These are phyloP conservation scores for Drosophila borborema DNA, from an alignment of 2,888 invertebrate genomes.

Conservation along the genomic window DNA sequence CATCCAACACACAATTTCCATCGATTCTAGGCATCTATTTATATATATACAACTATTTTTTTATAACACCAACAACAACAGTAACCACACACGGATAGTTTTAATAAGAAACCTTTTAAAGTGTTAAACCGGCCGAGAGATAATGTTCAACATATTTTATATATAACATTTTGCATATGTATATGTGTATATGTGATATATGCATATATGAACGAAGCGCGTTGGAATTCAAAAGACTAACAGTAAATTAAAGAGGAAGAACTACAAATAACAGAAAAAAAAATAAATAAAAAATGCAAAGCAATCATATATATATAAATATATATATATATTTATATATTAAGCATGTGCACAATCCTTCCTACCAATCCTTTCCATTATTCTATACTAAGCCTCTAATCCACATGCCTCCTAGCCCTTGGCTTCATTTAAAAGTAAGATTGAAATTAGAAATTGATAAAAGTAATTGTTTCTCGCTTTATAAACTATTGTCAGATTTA, in stretches of 20 bases:
- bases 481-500: neutral
- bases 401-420: slow-evolving; percentile 65
- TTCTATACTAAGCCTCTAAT: slow-evolving; percentile 35
- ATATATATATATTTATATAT: slow-evolving; percentile 6
- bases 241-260: slow-evolving; percentile 65
- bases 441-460: neutral
- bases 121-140: slow-evolving; percentile 53
- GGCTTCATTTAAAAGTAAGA: slow-evolving; percentile 48
- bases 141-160: slow-evolving; percentile 74
- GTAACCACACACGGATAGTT: slow-evolving; percentile 38
- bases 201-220: slow-evolving; percentile 55
- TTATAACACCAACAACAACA: slow-evolving; percentile 36
- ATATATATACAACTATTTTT: slow-evolving; percentile 55
- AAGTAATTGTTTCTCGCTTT: slow-evolving; percentile 5
- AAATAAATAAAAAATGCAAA: slow-evolving; percentile 8
- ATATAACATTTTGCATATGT: slow-evolving; percentile 66
- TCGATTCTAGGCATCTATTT: slow-evolving; percentile 50
- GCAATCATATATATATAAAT: slow-evolving; percentile 24
- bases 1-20: slow-evolving; percentile 18
- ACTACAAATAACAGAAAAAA: slow-evolving; percentile 9
- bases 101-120: slow-evolving; percentile 66
- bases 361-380: slow-evolving; percentile 54
- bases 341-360: slow-evolving; percentile 47
- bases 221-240: slow-evolving; percentile 80
- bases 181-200: slow-evolving; percentile 55